Percentiles rank a stretch among this genome's conserved stretches.
These are phyloP conservation scores for Oxytorus armatus DNA, from an alignment of 2,888 invertebrate species.

Conservation along the genomic window DNA sequence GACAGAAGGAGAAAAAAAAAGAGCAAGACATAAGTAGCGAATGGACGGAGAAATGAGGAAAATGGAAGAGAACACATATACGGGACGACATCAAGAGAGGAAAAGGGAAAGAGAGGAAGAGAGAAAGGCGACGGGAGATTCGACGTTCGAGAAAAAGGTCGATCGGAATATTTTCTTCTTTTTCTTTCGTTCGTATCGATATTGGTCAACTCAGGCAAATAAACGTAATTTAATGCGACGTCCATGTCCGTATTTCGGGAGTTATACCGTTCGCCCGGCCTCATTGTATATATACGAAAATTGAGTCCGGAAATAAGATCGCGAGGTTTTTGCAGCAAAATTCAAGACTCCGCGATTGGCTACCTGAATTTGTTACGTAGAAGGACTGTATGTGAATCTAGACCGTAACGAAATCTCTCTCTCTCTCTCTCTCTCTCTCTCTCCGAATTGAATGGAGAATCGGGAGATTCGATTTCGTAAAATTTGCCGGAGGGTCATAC, in stretches of 20 bases:
- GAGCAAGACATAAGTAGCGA: constrained; percentile 4
- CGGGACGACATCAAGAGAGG: neutral
- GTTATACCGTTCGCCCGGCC: neutral
- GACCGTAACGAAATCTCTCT: neutral
- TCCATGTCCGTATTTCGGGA: neutral
- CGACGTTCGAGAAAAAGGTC: constrained; percentile 25
- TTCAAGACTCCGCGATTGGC: constrained; percentile 24
- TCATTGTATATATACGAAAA: constrained; percentile 16
- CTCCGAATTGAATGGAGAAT: neutral
- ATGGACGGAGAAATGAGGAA: constrained; percentile 33
- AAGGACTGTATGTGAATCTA: no score
- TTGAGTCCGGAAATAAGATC: constrained; percentile 43
- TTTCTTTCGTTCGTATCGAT: neutral
- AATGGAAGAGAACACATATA: constrained; percentile 7
- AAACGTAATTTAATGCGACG: constrained; percentile 36
- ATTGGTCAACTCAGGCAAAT: constrained; percentile 40
- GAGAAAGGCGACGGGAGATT: constrained; percentile 18
- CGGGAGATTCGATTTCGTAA: no score
- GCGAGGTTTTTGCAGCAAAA: neutral
- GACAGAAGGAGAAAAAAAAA: constrained; percentile 19
- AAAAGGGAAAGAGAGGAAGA: neutral
- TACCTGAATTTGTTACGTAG: no score
- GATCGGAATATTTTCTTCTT: constrained; percentile 5
- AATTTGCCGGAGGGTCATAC: no score
- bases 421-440: neutral